These are phyloP conservation scores for Pangasius macronema DNA, from an alignment of 2,797 vertebrate species.

Conservation along the genomic window DNA sequence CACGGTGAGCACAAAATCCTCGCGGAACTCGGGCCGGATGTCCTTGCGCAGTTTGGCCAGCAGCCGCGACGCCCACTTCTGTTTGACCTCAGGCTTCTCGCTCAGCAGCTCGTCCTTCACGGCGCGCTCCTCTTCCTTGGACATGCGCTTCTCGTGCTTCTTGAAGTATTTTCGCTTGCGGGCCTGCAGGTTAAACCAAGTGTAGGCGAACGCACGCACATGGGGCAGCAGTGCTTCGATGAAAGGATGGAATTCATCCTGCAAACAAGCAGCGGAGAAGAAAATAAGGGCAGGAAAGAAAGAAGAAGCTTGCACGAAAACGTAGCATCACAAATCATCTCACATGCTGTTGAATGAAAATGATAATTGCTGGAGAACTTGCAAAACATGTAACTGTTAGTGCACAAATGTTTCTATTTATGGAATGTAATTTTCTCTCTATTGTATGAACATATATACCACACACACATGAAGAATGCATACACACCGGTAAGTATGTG, in stretches of 20 bases:
- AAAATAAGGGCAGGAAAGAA: conserved; percentile 11
- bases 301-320: not conserved
- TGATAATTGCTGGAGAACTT: not conserved
- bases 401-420: not conserved
- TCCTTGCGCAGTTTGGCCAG: conserved; percentile 98
- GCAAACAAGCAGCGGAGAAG: not conserved
- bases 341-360: not conserved
- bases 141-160: conserved; percentile 99
- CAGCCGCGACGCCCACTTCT: conserved; percentile 98
- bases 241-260: conserved; percentile 99
- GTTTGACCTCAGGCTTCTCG: conserved; percentile 98
- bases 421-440: conserved; percentile 7
- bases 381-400: not conserved
- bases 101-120: conserved; percentile 97
- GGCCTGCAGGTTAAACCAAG: conserved; percentile 99
- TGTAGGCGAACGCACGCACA: conserved; percentile 97
- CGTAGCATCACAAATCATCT: not conserved
- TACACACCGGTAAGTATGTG: not conserved
- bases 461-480: not conserved
- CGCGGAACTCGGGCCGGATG: conserved; percentile 97
- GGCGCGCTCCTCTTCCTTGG: conserved; percentile 97
- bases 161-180: conserved; percentile 99
- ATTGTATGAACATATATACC: conserved; percentile 22
- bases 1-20: conserved; percentile 98
- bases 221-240: conserved; percentile 98